Conservation (phyloP, 2,797 vertebrate genomes). For the Lacerta agilis region DNA sequence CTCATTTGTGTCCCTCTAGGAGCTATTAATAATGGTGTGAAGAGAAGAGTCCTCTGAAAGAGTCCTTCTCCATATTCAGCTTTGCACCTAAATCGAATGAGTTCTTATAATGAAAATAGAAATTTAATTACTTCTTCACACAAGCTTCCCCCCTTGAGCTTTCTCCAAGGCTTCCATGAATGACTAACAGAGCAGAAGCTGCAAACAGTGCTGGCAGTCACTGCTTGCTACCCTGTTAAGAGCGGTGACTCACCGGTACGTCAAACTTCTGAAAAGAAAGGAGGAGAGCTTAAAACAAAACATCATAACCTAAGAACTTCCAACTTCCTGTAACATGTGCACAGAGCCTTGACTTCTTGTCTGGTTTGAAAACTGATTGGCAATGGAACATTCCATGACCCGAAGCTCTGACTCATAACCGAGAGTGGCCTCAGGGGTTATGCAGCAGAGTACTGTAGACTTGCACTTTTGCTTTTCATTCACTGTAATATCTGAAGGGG, state of each 20-base stretch:
- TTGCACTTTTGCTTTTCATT: background rate
- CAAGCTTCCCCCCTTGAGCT: slow-evolving; percentile 74
- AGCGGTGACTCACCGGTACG: slow-evolving; percentile 76
- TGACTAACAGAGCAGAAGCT: slow-evolving; percentile 78
- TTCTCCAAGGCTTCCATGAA: slow-evolving; percentile 74
- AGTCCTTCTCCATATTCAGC: slow-evolving; percentile 42
- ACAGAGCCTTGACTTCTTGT: background rate
- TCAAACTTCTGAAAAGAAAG: slow-evolving; percentile 72
- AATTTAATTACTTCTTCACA: slow-evolving; percentile 77
- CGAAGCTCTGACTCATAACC: background rate
- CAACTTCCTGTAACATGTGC: slow-evolving; percentile 67
- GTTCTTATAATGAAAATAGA: slow-evolving; percentile 75
- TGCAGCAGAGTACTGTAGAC: background rate
- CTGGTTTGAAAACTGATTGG: background rate
- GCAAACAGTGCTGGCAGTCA: slow-evolving; percentile 71
- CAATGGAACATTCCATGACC: slow-evolving; percentile 7
- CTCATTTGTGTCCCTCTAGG: background rate
- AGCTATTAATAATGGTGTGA: slow-evolving; percentile 45
- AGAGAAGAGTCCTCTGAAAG: background rate
- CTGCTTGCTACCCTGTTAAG: slow-evolving; percentile 67
- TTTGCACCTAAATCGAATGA: slow-evolving; percentile 55
- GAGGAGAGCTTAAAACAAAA: slow-evolving; percentile 66
- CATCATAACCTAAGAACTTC: slow-evolving; percentile 61
- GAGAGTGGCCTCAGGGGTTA: background rate
- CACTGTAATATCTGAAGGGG: background rate